Evolutionary conservation across 2,797 vertebrate species (phyloP), one percentile per base, ranked within the genome.

Genomic region (Sorex maritimensis): DNA sequence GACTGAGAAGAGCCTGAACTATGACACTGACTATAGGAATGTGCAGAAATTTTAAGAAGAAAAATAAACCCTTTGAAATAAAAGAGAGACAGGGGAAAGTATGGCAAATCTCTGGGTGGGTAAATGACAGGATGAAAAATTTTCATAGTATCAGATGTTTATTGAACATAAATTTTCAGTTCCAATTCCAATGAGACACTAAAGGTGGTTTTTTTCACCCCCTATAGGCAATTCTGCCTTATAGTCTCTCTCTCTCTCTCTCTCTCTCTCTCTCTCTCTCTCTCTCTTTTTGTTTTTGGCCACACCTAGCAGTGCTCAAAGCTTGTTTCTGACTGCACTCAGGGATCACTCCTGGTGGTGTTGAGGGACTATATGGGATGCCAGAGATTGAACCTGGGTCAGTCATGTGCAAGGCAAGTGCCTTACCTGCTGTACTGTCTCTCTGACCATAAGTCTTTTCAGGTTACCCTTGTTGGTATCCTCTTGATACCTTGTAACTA

Each of bases 121-220:
- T 63, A 26, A 93, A 90, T 71, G 38, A 88, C n/a, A 75, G 81
- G 26, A 49, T n/a, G n/a, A 77, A 94, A 86, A 63, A 19, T 38
- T 94, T 17, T 77, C 24, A 52, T 75, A 52, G 46, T 58, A 38
- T 19, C 46, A 68, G 21, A 91, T 38, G 0, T 84, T 79, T 71
- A 30, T 71, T 71, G 9, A 77, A 81, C 14, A 77, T 72, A 52
- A 72, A 86, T 87, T 82, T 94, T 26, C 5, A 44, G 7, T 44
- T 94, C 30, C 5, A 44, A 44, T 44, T 44, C 41, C 73, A 77
- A 13, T 21, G 41, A 78, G 44, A 78, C 19, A 75, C 21, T 49
- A n/a, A 72, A 44, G 83, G 44, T 78, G 30, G 26, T 49, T 28
- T 82, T 73, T 73, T 65, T 67, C n/a, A 5, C 84, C 74, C 44